phyloP scores from a whole-genome alignment of 2,888 invertebrate genomes.

The Cheilosia pagana region DNA sequence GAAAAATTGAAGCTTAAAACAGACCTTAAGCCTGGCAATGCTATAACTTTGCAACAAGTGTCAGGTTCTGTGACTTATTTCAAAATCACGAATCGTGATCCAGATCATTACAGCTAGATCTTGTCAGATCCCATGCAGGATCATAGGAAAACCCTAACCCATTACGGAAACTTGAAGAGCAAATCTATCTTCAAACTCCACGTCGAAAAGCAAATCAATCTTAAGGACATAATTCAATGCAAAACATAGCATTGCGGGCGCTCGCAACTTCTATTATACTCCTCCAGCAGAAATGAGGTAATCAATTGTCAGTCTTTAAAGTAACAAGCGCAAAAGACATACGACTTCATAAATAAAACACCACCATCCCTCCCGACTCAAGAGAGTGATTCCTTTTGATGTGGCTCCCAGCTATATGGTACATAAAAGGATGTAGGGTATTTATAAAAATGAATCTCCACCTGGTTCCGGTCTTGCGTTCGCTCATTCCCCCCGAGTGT shows the following conservation, averaged over 20 bases:
- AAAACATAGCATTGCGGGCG: neutral
- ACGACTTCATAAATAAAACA: conserved; percentile 18
- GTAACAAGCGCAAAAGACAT: conserved; percentile 10
- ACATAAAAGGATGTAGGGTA: conserved; percentile 3
- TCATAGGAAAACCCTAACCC: too few species aligned
- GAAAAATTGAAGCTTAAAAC: too few species aligned
- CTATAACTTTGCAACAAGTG: too few species aligned
- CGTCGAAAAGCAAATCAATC: neutral
- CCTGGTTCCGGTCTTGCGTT: conserved; percentile 30
- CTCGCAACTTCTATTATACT: conserved; percentile 17
- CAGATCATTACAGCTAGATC: too few species aligned
- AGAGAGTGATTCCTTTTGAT: conserved; percentile 35
- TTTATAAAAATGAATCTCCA: conserved; percentile 53
- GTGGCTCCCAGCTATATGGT: conserved; percentile 3
- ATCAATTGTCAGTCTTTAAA: conserved; percentile 55
- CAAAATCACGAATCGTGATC: too few species aligned
- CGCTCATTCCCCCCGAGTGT: conserved; percentile 4
- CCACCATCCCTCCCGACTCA: conserved; percentile 32
- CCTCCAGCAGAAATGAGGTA: conserved; percentile 27
- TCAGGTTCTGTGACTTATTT: too few species aligned
- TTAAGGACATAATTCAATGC: neutral
- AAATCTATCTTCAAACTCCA: too few species aligned
- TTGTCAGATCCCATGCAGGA: too few species aligned
- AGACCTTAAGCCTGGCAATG: too few species aligned
- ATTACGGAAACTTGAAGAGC: too few species aligned